These are phyloP conservation scores for Cyanocitta stelleri DNA, from an alignment of 2,113 vertebrate species.

Conservation along the genomic window DNA sequence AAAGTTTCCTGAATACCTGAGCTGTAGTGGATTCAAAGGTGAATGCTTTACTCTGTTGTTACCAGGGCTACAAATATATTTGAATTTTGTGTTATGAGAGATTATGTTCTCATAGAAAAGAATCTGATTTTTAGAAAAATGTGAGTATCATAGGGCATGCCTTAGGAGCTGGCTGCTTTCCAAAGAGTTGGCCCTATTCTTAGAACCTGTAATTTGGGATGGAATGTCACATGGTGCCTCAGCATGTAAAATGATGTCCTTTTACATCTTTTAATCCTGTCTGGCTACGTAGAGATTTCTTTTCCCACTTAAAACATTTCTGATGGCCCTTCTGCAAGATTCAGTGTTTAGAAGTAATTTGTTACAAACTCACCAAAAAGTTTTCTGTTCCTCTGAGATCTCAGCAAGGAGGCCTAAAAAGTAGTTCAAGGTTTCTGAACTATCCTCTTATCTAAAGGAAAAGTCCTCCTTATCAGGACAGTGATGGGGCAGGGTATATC, in stretches of 20 bases:
- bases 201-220: background rate
- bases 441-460: background rate
- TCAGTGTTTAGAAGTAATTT: background rate
- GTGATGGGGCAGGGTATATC: background rate
- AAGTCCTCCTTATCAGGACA: background rate
- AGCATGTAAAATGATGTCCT: background rate
- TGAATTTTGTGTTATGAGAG: background rate
- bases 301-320: background rate
- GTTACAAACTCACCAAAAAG: background rate
- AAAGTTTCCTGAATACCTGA: background rate
- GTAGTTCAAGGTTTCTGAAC: background rate
- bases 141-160: background rate
- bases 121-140: background rate
- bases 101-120: background rate
- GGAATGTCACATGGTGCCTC: background rate
- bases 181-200: background rate
- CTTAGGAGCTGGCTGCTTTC: background rate
- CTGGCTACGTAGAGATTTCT: background rate
- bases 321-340: background rate
- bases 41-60: background rate
- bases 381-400: background rate
- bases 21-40: background rate
- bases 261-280: background rate
- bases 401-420: background rate
- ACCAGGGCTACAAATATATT: background rate